Conservation (phyloP, 2,113 vertebrate genomes). For the Scopus umbretta region DNA sequence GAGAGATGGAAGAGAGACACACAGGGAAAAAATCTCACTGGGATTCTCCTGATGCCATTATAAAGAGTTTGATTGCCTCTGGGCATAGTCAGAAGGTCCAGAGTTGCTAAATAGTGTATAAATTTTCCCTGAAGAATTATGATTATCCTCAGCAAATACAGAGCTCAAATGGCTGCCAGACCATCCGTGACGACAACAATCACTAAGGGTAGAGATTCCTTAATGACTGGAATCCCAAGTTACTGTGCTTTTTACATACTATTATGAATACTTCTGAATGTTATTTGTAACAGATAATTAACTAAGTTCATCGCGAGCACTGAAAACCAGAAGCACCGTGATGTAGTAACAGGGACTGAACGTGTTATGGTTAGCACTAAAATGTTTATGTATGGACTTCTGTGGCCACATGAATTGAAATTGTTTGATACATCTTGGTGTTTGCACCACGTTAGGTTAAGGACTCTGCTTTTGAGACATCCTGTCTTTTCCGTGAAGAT, state of each 20-base stretch:
- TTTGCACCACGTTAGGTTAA: neutral
- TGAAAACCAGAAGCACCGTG: neutral
- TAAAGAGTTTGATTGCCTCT: slow-evolving; percentile 22
- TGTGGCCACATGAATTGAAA: neutral
- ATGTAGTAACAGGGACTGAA: neutral
- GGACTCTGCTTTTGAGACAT: neutral
- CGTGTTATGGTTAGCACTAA: neutral
- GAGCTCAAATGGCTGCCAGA: neutral
- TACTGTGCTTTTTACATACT: neutral
- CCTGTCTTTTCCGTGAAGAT: neutral
- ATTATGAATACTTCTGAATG: neutral
- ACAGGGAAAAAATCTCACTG: neutral
- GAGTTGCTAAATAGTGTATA: slow-evolving; percentile 26
- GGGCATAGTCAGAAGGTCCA: slow-evolving; percentile 17
- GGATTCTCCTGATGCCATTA: neutral
- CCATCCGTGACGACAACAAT: slow-evolving; percentile 16
- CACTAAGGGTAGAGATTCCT: neutral
- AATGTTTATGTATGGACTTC: neutral
- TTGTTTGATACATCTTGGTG: neutral
- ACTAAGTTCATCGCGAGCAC: neutral
- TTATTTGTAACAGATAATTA: slow-evolving; percentile 2
- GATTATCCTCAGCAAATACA: slow-evolving; percentile 13
- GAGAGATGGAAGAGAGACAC: neutral
- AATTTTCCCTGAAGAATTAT: slow-evolving; percentile 28
- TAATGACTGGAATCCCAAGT: slow-evolving; percentile 30